phyloP scores from a whole-genome alignment of 2,113 vertebrate genomes.

The Chaetodon auriga region DNA sequence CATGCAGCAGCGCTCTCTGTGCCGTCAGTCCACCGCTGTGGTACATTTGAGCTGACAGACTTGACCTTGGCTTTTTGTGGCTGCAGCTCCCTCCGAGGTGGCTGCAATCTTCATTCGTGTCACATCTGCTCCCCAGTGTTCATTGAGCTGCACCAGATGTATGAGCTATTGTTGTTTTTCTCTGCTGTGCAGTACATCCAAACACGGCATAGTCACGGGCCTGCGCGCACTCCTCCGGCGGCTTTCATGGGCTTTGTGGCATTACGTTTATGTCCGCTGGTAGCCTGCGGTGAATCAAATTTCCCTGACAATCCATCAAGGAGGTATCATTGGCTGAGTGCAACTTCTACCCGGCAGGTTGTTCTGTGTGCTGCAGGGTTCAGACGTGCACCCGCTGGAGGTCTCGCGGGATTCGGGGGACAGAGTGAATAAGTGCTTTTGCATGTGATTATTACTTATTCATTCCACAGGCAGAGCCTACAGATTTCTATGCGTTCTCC shows the following conservation, averaged over 20 bases:
- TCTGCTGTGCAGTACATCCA: neutral
- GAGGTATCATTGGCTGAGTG: slow-evolving; percentile 38
- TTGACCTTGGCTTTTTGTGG: slow-evolving; percentile 74
- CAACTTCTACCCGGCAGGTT: slow-evolving; percentile 57
- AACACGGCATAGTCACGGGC: slow-evolving; percentile 15
- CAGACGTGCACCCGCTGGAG: slow-evolving; percentile 38
- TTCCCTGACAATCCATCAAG: slow-evolving; percentile 60
- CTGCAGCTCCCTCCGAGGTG: slow-evolving; percentile 54
- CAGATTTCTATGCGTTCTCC: slow-evolving; percentile 29
- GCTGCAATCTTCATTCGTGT: slow-evolving; percentile 56
- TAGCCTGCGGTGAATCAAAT: slow-evolving; percentile 45
- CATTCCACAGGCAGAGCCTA: slow-evolving; percentile 45
- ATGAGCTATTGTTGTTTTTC: slow-evolving; percentile 44
- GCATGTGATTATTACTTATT: slow-evolving; percentile 63
- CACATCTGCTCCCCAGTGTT: slow-evolving; percentile 55
- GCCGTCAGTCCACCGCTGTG: slow-evolving; percentile 57
- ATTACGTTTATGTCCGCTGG: slow-evolving; percentile 53
- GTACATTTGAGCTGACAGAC: slow-evolving; percentile 62
- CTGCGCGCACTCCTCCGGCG: slow-evolving; percentile 7
- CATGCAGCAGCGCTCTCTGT: slow-evolving; percentile 50
- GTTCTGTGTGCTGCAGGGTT: slow-evolving; percentile 49
- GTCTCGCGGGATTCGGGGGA: slow-evolving; percentile 25
- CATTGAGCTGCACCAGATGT: slow-evolving; percentile 47
- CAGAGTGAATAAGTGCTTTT: slow-evolving; percentile 45
- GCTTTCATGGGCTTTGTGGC: slow-evolving; percentile 44